Conservation (phyloP, 2,888 invertebrate species). For the Notocelia uddmanniana region DNA sequence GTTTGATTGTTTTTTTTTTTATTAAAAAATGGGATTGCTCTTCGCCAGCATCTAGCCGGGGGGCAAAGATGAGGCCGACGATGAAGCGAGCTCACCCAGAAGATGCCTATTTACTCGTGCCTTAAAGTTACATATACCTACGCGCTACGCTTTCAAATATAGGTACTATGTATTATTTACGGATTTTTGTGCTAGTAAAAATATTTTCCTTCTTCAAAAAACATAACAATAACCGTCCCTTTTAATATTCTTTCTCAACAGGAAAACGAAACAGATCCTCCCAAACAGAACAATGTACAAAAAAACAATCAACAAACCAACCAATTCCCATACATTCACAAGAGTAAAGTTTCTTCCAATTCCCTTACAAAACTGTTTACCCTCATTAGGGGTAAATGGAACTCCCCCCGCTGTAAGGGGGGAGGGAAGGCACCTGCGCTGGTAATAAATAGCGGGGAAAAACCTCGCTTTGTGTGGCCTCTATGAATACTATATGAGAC, state of each 20-base stretch:
- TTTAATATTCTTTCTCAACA: not conserved
- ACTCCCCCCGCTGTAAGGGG: constrained; percentile 7
- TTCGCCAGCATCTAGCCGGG: too few species aligned
- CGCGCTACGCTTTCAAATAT: too few species aligned
- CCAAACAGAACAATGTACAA: constrained; percentile 18
- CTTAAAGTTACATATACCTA: too few species aligned
- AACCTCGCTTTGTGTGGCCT: constrained; percentile 43
- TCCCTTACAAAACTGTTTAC: constrained; percentile 45
- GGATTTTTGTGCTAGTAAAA: too few species aligned
- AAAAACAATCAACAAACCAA: constrained; percentile 39
- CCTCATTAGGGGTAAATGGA: constrained; percentile 46
- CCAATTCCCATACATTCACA: constrained; percentile 39
- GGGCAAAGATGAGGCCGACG: too few species aligned
- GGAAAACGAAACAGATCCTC: not conserved
- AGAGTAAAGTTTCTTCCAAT: constrained; percentile 40
- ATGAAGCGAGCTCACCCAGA: too few species aligned
- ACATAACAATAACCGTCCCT: not conserved
- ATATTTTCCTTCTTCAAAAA: not conserved
- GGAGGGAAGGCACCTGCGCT: constrained; percentile 37
- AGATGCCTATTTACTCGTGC: too few species aligned
- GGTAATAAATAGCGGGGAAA: constrained; percentile 51
- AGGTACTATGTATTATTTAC: too few species aligned
- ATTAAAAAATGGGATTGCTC: too few species aligned
- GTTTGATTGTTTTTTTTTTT: too few species aligned
- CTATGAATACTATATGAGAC: constrained; percentile 53